These are phyloP conservation scores for Tenthredo mesomela DNA, from an alignment of 2,888 invertebrate species.

Conservation along the genomic window DNA sequence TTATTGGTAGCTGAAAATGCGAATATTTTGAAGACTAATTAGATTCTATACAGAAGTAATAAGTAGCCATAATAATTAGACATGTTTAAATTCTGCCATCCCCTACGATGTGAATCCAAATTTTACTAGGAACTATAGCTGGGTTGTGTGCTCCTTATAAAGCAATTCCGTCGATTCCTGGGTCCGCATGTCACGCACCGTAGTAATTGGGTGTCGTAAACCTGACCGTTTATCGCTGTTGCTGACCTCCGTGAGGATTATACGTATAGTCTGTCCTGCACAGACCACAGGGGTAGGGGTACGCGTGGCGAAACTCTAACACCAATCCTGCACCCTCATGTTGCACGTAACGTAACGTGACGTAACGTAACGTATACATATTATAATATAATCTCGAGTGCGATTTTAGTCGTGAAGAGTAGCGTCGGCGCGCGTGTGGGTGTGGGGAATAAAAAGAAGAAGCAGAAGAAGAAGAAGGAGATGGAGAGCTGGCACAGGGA, in stretches of 20 bases:
- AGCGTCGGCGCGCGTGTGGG: constrained; percentile 57
- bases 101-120: neutral
- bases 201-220: constrained; percentile 49
- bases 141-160: neutral
- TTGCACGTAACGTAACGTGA: neutral
- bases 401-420: constrained; percentile 65
- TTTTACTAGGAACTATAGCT: neutral
- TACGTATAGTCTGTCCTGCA: neutral
- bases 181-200: constrained; percentile 31
- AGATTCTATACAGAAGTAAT: neutral
- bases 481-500: constrained; percentile 41
- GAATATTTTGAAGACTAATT: neutral
- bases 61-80: neutral
- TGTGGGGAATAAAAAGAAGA: constrained; percentile 56
- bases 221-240: constrained; percentile 43
- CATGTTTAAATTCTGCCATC: neutral
- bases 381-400: constrained; percentile 74
- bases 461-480: constrained; percentile 14
- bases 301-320: neutral
- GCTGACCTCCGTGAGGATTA: constrained; percentile 44
- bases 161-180: constrained; percentile 4
- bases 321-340: neutral
- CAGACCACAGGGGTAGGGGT: too few relatives aligned
- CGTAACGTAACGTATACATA: constrained; percentile 52
- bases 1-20: neutral